Percentiles rank a stretch among this genome's conserved stretches.
Evolutionary conservation across 2,797 vertebrate genomes (phyloP).

Genomic region (Rhinophrynus dorsalis): DNA sequence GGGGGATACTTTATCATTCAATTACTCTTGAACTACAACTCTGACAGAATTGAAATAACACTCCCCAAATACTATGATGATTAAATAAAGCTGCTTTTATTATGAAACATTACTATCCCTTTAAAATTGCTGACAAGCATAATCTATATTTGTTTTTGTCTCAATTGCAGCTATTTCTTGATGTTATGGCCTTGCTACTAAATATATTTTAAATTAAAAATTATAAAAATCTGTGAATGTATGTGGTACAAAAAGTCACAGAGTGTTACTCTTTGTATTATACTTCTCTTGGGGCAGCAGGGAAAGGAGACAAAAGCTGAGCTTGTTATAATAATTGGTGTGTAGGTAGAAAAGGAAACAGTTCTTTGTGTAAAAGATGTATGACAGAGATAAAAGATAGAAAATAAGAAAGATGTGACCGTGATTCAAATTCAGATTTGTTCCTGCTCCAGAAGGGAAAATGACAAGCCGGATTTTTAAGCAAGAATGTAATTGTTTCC

Average conservation of each 20-base stretch:
- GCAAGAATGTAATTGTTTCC: no score
- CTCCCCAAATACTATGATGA: no score
- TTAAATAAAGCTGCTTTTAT: no score
- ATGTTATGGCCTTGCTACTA: slow-evolving; percentile 13
- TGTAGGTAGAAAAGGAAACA: slow-evolving; percentile 42
- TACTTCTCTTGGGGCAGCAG: slow-evolving; percentile 41
- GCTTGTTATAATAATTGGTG: slow-evolving; percentile 50
- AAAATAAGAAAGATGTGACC: slow-evolving; percentile 25
- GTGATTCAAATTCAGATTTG: slow-evolving; percentile 36
- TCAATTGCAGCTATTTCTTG: background rate
- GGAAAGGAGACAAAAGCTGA: slow-evolving; percentile 42
- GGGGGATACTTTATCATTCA: no score
- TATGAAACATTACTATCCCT: no score
- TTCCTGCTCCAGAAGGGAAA: slow-evolving; percentile 36
- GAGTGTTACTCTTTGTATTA: slow-evolving; percentile 44
- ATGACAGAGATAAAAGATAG: slow-evolving; percentile 37
- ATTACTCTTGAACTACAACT: no score
- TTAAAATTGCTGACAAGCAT: no score
- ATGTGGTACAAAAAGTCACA: slow-evolving; percentile 41
- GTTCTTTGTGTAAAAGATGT: slow-evolving; percentile 43
- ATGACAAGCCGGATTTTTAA: no score
- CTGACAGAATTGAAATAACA: no score
- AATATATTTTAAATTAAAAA: slow-evolving; percentile 33
- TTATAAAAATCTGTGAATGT: slow-evolving; percentile 35
- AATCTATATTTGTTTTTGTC: no score